Evolutionary conservation across 2,797 vertebrate species (phyloP), one percentile per base, ranked within the genome.

Genomic region (Semotilus atromaculatus): DNA sequence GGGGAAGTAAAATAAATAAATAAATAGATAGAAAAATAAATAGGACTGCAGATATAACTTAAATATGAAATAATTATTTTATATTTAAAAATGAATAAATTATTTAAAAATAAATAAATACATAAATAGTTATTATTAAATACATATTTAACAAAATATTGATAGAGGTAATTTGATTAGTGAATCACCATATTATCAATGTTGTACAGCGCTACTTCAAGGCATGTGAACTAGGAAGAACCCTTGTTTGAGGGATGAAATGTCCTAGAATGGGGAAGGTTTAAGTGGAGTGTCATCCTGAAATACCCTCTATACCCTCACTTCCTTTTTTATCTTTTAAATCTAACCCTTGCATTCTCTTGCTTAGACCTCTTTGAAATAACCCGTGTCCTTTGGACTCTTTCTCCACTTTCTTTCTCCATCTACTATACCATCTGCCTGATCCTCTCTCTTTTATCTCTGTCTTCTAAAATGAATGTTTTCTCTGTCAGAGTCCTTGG

Each of bases 351-450:
- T 5, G 31, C 7, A 16, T 60, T 72, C 26, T 74, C 31, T 34
- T 31, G 21, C 71, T 34, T 53, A 45, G 38, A 40, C 29, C 7
- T 72, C 53, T 45, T 71, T 82, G 53, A 73, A 82, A 45, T 19
- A 40, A 19, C 14, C 26, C 14, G 6, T 84, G 77, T 43, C 82
- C 68, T 83, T 19, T 80, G 18, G 79, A 73, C 34, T 55, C 67
- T 64, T 73, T 31, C 67, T 29, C 21, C 45, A 58, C 67, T 36
- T 75, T 38, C 82, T 86, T 88, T 66, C 73, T 82, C 83, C 21
- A 26, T 78, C 73, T 36, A 29, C 87, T 85, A 53, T 36, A 29
- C 26, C 19, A 19, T 75, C 53, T 26, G n/a, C 29, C 43, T 77
- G 71, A 26, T 58, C 53, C 51, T 26, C 43, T 80, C 71, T 81